phyloP scores from a whole-genome alignment of 2,797 vertebrate species.

The Poeciliopsis presidionis region DNA sequence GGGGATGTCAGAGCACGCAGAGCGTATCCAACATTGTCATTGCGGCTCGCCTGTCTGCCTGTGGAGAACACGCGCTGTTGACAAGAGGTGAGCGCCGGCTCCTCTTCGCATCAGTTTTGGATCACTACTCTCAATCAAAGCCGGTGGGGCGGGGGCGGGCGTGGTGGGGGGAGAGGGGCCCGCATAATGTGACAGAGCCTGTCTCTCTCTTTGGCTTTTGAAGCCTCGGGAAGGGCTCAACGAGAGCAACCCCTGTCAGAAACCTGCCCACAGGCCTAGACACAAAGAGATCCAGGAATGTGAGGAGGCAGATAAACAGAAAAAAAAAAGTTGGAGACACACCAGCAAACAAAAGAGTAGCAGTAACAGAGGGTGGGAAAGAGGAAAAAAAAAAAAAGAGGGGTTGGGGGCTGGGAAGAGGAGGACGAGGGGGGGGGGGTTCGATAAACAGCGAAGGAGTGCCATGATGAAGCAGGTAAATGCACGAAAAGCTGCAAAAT shows the following conservation, averaged over 20 bases:
- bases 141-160: background rate
- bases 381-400: background rate
- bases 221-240: slow-evolving; percentile 67
- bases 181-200: slow-evolving; percentile 83
- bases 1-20: slow-evolving; percentile 70
- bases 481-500: slow-evolving; percentile 63
- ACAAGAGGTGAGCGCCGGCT: slow-evolving; percentile 77
- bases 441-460: slow-evolving; percentile 35
- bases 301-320: slow-evolving; percentile 50
- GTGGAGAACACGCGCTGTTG: slow-evolving; percentile 75
- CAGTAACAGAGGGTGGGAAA: slow-evolving; percentile 15
- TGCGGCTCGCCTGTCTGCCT: slow-evolving; percentile 74
- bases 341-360: slow-evolving; percentile 52
- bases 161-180: slow-evolving; percentile 35
- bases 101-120: slow-evolving; percentile 82
- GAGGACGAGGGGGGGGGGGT: background rate
- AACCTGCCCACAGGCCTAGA: slow-evolving; percentile 71
- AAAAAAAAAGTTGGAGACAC: slow-evolving; percentile 47
- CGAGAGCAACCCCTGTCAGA: slow-evolving; percentile 71
- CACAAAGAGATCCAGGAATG: slow-evolving; percentile 64
- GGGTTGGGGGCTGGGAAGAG: no score
- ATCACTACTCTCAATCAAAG: slow-evolving; percentile 87
- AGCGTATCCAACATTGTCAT: slow-evolving; percentile 83
- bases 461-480: slow-evolving; percentile 44
- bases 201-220: slow-evolving; percentile 71